Conservation (phyloP, 2,113 vertebrate species). For the Pseudonaja textilis region DNA sequence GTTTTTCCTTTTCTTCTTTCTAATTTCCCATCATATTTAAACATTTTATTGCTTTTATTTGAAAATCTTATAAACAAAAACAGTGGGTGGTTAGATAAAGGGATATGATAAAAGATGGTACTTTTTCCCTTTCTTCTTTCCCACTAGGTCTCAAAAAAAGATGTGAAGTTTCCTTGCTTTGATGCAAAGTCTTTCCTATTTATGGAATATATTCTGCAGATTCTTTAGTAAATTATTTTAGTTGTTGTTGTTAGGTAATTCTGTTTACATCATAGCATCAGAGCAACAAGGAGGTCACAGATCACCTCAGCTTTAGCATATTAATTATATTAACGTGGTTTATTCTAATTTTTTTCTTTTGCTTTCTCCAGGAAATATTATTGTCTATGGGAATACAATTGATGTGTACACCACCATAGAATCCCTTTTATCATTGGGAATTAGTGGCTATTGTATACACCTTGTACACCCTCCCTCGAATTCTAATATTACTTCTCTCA, state of each 20-base stretch:
- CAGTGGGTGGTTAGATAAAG: slow-evolving; percentile 3
- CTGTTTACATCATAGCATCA: slow-evolving; percentile 71
- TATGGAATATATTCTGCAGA: slow-evolving; percentile 75
- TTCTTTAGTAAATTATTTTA: slow-evolving; percentile 77
- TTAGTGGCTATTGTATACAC: slow-evolving; percentile 76
- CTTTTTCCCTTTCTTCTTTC: background rate
- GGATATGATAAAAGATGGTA: slow-evolving; percentile 37
- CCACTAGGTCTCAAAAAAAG: slow-evolving; percentile 55
- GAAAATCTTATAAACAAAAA: slow-evolving; percentile 14
- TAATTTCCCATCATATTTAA: background rate
- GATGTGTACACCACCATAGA: slow-evolving; percentile 81
- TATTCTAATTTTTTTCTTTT: slow-evolving; percentile 12
- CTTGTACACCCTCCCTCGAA: slow-evolving; percentile 71
- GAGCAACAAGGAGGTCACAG: slow-evolving; percentile 69
- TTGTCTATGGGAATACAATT: slow-evolving; percentile 85
- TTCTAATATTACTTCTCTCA: slow-evolving; percentile 61
- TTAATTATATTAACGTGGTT: slow-evolving; percentile 67
- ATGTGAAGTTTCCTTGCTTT: slow-evolving; percentile 66
- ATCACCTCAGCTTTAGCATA: slow-evolving; percentile 67
- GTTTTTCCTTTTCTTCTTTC: background rate
- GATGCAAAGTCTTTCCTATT: slow-evolving; percentile 72
- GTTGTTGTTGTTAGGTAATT: slow-evolving; percentile 79
- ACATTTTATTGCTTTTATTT: background rate
- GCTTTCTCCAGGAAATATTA: slow-evolving; percentile 72
- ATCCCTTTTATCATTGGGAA: slow-evolving; percentile 75